Evolutionary conservation across 2,797 vertebrate species (phyloP).

Genomic region (Notamacropus eugenii): DNA sequence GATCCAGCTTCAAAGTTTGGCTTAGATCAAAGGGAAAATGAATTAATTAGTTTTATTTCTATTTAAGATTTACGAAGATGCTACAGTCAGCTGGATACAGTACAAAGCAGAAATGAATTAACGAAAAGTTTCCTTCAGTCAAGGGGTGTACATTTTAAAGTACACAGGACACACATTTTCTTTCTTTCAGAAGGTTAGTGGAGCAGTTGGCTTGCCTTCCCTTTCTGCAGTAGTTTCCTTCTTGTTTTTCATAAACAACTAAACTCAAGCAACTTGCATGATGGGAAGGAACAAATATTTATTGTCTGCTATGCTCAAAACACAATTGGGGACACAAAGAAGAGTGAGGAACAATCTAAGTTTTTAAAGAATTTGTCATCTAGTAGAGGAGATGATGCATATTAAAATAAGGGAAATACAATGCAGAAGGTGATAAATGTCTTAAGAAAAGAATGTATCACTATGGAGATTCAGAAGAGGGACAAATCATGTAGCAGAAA

Average conservation of each 20-base stretch:
- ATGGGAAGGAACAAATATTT: not conserved
- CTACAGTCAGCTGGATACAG: not conserved
- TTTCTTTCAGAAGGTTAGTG: not conserved
- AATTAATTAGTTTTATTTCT: constrained; percentile 8
- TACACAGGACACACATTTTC: not conserved
- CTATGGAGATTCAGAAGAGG: not conserved
- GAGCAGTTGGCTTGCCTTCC: not conserved
- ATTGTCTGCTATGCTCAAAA: not conserved
- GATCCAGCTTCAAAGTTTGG: not conserved
- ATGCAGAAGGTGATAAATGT: not conserved
- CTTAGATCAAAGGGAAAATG: constrained; percentile 27
- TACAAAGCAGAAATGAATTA: constrained; percentile 25
- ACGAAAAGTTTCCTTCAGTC: not conserved
- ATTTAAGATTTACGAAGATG: constrained; percentile 36
- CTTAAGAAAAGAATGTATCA: not conserved
- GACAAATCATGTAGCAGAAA: not conserved
- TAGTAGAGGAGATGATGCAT: not conserved
- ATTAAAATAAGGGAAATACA: not conserved
- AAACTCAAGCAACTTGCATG: not conserved
- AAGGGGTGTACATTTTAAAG: not conserved
- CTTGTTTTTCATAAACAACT: not conserved
- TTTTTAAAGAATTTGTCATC: not conserved
- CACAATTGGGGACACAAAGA: not conserved
- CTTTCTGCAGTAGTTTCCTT: not conserved
- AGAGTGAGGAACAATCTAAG: not conserved